Evolutionary conservation across 2,888 invertebrate species (phyloP).

Genomic region (Hermaeophaga mercurialis): DNA sequence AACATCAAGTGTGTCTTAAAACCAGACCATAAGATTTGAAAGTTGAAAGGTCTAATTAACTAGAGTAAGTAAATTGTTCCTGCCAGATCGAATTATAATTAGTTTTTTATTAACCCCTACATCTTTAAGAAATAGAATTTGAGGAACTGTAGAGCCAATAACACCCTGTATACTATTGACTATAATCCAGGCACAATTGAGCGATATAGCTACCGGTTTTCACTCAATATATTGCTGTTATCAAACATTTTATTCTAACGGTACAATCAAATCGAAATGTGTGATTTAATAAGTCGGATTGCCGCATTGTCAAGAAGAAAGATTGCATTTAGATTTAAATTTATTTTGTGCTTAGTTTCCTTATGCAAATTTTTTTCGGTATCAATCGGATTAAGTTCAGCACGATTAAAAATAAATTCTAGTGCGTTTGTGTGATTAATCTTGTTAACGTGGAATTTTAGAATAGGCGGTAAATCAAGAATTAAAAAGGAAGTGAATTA

Average conservation of each 20-base stretch:
- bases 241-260: slow-evolving; percentile 21
- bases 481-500: too few species aligned
- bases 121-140: too few species aligned
- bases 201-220: slow-evolving; percentile 25
- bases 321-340: slow-evolving; percentile 21
- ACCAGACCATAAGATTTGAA: too few species aligned
- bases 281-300: slow-evolving; percentile 17
- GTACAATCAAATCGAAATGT: slow-evolving; percentile 21
- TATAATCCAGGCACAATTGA: slow-evolving; percentile 7
- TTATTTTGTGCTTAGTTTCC: slow-evolving; percentile 8
- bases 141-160: too few species aligned
- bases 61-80: too few species aligned
- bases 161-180: slow-evolving; percentile 6
- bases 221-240: slow-evolving; percentile 17
- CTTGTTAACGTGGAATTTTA: too few species aligned
- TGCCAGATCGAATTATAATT: too few species aligned
- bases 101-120: too few species aligned
- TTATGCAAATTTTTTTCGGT: slow-evolving; percentile 11
- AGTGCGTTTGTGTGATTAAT: not conserved
- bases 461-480: too few species aligned
- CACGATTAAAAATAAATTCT: too few species aligned
- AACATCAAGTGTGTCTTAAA: too few species aligned
- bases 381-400: slow-evolving; percentile 2
- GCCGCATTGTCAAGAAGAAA: slow-evolving; percentile 11
- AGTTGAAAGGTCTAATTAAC: too few species aligned